These are phyloP conservation scores for Petrolisthes cinctipes DNA, from an alignment of 2,888 invertebrate species.

Conservation along the genomic window DNA sequence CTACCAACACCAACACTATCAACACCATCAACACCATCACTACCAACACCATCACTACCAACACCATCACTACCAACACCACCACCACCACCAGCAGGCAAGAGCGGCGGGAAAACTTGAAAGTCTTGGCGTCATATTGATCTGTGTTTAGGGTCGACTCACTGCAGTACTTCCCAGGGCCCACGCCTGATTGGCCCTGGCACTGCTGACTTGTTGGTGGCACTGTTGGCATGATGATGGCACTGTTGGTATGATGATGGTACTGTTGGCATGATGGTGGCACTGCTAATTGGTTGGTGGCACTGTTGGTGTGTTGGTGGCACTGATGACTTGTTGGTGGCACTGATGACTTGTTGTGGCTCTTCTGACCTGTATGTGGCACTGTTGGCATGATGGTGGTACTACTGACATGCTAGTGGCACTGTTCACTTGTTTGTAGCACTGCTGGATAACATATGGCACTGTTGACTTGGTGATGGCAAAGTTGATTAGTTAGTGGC, in stretches of 20 bases:
- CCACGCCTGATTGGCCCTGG: background rate
- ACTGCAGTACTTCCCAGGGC: background rate
- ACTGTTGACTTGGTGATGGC: background rate
- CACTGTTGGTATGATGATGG: background rate
- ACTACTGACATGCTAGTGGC: no score
- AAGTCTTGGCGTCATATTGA: slow-evolving; percentile 1
- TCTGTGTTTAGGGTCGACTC: background rate
- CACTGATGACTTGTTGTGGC: background rate
- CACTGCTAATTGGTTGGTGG: background rate
- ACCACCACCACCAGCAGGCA: background rate
- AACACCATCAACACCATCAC: background rate
- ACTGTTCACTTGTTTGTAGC: background rate
- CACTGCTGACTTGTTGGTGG: background rate
- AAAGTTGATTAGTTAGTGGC: background rate
- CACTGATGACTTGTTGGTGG: background rate
- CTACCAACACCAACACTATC: background rate
- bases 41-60: background rate
- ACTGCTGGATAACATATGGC: background rate
- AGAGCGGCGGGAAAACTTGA: background rate
- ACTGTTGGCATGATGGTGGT: background rate
- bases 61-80: background rate
- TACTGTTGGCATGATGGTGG: background rate
- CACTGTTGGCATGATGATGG: background rate
- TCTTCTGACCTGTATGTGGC: background rate
- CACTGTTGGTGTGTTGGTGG: background rate